These are phyloP conservation scores for Tribolium castaneum DNA, from an alignment of 1,140 invertebrate genomes.

Conservation along the genomic window DNA sequence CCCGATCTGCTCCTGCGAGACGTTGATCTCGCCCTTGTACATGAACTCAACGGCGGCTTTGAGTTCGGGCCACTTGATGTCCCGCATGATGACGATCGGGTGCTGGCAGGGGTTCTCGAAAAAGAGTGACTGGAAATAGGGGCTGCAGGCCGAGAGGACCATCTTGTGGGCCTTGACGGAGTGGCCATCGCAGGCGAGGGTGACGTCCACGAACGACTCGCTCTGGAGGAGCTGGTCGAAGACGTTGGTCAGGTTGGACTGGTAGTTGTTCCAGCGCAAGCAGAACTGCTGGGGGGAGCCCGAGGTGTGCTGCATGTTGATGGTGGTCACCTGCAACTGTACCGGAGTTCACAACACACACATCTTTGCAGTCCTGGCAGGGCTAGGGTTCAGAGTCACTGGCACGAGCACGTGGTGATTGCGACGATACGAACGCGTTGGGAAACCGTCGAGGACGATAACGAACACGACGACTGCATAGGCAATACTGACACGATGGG, in stretches of 20 bases:
- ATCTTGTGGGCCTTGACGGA: conserved; percentile 93
- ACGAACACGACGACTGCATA: conserved; percentile 16
- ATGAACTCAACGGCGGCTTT: conserved; percentile 92
- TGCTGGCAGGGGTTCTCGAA: conserved; percentile 93
- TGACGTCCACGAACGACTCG: conserved; percentile 93
- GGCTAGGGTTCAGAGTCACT: conserved; percentile 22
- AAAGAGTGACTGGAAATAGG: conserved; percentile 91
- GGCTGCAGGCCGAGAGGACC: conserved; percentile 91
- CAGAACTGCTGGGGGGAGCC: conserved; percentile 72
- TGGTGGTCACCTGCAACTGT: conserved; percentile 49
- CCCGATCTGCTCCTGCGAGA: conserved; percentile 89
- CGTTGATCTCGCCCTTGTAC: conserved; percentile 94
- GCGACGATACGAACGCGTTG: conserved; percentile 21
- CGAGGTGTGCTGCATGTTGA: conserved; percentile 59
- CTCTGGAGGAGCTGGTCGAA: conserved; percentile 92
- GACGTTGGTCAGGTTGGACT: conserved; percentile 89
- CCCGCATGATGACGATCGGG: conserved; percentile 90
- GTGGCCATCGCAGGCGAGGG: conserved; percentile 89
- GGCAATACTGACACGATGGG: conserved; percentile 50
- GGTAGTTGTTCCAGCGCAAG: conserved; percentile 95
- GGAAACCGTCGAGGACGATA: background rate
- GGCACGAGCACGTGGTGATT: conserved; percentile 46
- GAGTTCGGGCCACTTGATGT: conserved; percentile 87
- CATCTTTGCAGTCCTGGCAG: conserved; percentile 39
- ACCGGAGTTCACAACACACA: conserved; percentile 46